Evolutionary conservation across 2,888 invertebrate genomes (phyloP).

Genomic region (Agrotis clavis): DNA sequence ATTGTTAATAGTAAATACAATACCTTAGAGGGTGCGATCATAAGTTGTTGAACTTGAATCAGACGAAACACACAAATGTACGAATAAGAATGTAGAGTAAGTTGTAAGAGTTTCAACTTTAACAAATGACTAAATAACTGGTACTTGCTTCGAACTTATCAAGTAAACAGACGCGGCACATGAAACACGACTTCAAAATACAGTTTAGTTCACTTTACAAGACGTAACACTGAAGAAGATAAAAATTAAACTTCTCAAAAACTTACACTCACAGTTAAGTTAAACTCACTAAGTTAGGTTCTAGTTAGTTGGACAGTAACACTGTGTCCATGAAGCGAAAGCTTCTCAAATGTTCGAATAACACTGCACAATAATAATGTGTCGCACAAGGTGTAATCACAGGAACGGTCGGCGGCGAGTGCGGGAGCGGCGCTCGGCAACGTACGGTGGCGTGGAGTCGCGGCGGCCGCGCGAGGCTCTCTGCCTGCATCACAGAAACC

Average conservation of each 20-base stretch:
- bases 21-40: constrained; percentile 75
- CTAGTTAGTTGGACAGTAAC: constrained; percentile 52
- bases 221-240: constrained; percentile 68
- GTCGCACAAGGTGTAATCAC: constrained; percentile 81
- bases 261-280: constrained; percentile 83
- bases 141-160: constrained; percentile 69
- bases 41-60: constrained; percentile 63
- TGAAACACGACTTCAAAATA: constrained; percentile 76
- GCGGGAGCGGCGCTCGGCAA: constrained; percentile 50
- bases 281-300: constrained; percentile 67
- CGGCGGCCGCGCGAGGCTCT: constrained; percentile 83
- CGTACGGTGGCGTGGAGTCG: constrained; percentile 76
- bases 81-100: constrained; percentile 59
- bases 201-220: constrained; percentile 79
- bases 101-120: constrained; percentile 76
- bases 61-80: constrained; percentile 59
- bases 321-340: constrained; percentile 69
- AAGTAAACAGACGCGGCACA: constrained; percentile 74
- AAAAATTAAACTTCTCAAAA: constrained; percentile 75
- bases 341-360: constrained; percentile 73
- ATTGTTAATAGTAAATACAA: constrained; percentile 34
- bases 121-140: constrained; percentile 69
- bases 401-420: constrained; percentile 69
- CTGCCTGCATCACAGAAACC: constrained; percentile 84
- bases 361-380: constrained; percentile 84